Evolutionary conservation across 2,113 vertebrate genomes (phyloP), one percentile per base, ranked within the genome.

Genomic region (Pseudonaja textilis): DNA sequence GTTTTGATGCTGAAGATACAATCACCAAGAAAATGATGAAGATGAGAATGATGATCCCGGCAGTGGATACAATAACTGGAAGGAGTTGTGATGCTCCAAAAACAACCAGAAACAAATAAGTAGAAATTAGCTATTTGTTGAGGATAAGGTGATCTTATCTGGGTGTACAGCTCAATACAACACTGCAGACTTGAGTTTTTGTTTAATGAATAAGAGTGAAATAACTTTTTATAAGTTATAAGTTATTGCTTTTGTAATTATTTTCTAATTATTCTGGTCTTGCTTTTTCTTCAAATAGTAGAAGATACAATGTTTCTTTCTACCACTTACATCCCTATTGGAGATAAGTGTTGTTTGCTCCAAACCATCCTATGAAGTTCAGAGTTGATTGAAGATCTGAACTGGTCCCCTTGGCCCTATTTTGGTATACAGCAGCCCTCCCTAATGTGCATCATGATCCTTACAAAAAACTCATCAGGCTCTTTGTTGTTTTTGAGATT

Each of bases 1-100:
- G 94, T 96, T 96, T 95, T 88, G 90, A 52, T 18, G 26, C 91
- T 74, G 93, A 0, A 86, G 92, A 52, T 54, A 95, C 96, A 55
- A 93, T 16, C 55, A 96, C 50, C 34, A 95, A 93, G 54, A 91
- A 91, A 54, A 94, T 93, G 34, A 56, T 90, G 45, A 96, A 3
- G 93, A 96, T 23, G 91, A 96, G 57, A 0, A 96, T 54, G 93
- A 94, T 0, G 0, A 95, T 95, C 47, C 12, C 95, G n/a, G 92
- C 56, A 61, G 96, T 0, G 50, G 55, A 59, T 61, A 92, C 91
- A 91, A 96, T 0, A 57, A 59, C 5, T 6, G 25, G n/a, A 91
- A 54, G 74, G 55, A 29, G 3, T 25, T 88, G 3, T 3, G 92
- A n/a, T 59, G 26, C 57, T 23, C 26, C 90, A 90, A 93, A 90